phyloP scores from a whole-genome alignment of 2,888 invertebrate species.

The Tinea pellionella region DNA sequence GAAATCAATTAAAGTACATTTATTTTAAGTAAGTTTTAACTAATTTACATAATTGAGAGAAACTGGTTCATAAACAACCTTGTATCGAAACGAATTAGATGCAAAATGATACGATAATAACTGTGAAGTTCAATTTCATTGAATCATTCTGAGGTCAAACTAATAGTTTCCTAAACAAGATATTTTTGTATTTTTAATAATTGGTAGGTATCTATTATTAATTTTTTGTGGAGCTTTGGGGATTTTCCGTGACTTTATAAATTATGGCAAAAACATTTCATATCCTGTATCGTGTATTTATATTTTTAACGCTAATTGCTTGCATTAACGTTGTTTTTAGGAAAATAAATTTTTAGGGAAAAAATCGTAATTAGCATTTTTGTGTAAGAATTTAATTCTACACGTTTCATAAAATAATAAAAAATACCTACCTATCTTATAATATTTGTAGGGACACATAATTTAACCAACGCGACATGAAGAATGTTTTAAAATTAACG shows the following conservation, averaged over 20 bases:
- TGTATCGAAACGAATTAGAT: constrained; percentile 2
- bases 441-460: too few species aligned
- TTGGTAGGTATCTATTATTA: too few species aligned
- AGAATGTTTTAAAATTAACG: neutral
- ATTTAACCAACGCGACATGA: neutral
- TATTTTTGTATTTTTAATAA: neutral
- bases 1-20: too few species aligned
- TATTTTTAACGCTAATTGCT: neutral
- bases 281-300: neutral
- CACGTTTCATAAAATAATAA: too few species aligned
- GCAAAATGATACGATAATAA: constrained; percentile 3
- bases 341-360: too few species aligned
- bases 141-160: constrained; percentile 5
- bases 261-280: constrained; percentile 5
- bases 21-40: neutral
- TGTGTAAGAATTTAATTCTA: too few species aligned
- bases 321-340: neutral
- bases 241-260: neutral
- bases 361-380: too few species aligned
- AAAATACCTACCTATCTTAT: too few species aligned
- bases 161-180: neutral
- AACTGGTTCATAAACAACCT: neutral
- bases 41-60: neutral
- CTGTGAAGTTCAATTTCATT: constrained; percentile 9
- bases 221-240: neutral